These are phyloP conservation scores for Fragum sueziense DNA, from an alignment of 2,888 invertebrate species.

Conservation along the genomic window DNA sequence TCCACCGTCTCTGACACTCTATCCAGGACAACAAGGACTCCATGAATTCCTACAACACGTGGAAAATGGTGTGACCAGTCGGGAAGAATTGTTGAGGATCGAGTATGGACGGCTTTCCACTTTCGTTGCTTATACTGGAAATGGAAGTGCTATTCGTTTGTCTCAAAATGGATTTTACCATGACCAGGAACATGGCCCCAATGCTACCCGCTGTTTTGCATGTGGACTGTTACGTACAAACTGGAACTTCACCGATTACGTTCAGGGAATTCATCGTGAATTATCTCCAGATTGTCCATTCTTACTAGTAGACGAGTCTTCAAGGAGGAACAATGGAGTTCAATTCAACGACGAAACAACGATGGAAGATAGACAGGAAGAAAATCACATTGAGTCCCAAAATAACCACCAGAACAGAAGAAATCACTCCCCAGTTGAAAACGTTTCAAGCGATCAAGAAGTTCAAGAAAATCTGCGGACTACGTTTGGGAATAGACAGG, in stretches of 20 bases:
- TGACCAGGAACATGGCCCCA: conserved; percentile 13
- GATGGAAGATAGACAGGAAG: too few relatives aligned
- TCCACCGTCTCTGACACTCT: background rate
- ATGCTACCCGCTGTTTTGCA: background rate
- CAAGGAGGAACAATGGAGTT: too few relatives aligned
- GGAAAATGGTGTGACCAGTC: background rate
- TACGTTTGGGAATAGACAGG: too few relatives aligned
- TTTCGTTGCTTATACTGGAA: conserved; percentile 29
- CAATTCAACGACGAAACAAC: too few relatives aligned
- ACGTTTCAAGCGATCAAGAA: too few relatives aligned
- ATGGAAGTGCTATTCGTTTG: conserved; percentile 31
- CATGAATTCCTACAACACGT: background rate
- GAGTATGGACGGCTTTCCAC: conserved; percentile 40
- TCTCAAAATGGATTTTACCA: conserved; percentile 47
- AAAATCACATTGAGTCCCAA: too few relatives aligned
- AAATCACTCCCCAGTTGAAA: too few relatives aligned
- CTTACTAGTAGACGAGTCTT: too few relatives aligned
- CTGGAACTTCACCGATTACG: background rate
- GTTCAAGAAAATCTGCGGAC: too few relatives aligned
- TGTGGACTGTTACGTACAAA: background rate
- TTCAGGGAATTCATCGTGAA: background rate
- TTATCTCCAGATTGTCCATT: background rate
- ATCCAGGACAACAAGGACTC: conserved; percentile 1
- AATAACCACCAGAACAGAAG: too few relatives aligned
- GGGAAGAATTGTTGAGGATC: conserved; percentile 29